phyloP scores from a whole-genome alignment of 2,113 vertebrate genomes.

The Clupea harengus region DNA sequence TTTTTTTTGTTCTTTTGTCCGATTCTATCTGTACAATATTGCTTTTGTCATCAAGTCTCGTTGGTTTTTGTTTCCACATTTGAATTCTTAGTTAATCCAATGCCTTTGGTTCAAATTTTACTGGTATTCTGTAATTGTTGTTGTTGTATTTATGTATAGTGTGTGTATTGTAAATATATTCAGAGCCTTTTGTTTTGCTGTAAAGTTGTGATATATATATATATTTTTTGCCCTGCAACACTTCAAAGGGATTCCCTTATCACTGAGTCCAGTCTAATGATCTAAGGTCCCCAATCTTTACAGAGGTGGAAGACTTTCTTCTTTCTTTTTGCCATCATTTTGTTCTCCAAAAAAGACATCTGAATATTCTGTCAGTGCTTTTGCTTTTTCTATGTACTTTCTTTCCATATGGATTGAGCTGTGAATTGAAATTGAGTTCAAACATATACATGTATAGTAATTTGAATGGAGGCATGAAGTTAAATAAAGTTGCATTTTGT shows the following conservation, averaged over 20 bases:
- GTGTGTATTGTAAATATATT: slow-evolving; percentile 99
- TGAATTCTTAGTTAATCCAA: slow-evolving; percentile 89
- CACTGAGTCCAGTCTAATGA: slow-evolving; percentile 86
- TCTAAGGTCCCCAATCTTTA: slow-evolving; percentile 85
- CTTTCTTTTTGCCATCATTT: slow-evolving; percentile 45
- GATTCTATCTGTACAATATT: slow-evolving; percentile 62
- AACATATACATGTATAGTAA: slow-evolving; percentile 99
- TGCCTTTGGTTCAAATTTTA: slow-evolving; percentile 91
- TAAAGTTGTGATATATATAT: slow-evolving; percentile 81
- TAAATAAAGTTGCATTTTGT: slow-evolving; percentile 99
- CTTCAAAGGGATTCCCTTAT: slow-evolving; percentile 89
- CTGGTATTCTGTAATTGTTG: slow-evolving; percentile 98
- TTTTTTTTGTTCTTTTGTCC: slow-evolving; percentile 33
- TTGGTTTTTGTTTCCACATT: slow-evolving; percentile 82
- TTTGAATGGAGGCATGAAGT: slow-evolving; percentile 99
- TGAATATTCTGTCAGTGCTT: slow-evolving; percentile 97
- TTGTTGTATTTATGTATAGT: slow-evolving; percentile 99
- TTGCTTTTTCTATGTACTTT: slow-evolving; percentile 90
- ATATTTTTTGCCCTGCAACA: slow-evolving; percentile 75
- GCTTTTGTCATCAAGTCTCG: slow-evolving; percentile 77
- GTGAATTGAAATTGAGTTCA: slow-evolving; percentile 99
- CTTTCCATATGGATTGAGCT: slow-evolving; percentile 98
- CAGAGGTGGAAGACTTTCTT: slow-evolving; percentile 84
- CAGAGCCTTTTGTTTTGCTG: slow-evolving; percentile 94
- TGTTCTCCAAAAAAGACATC: slow-evolving; percentile 81